A percentile compares a stretch with the other conserved stretches of the same genome.
Conservation (phyloP, 2,888 invertebrate species). For the Acrobasis suavella region DNA sequence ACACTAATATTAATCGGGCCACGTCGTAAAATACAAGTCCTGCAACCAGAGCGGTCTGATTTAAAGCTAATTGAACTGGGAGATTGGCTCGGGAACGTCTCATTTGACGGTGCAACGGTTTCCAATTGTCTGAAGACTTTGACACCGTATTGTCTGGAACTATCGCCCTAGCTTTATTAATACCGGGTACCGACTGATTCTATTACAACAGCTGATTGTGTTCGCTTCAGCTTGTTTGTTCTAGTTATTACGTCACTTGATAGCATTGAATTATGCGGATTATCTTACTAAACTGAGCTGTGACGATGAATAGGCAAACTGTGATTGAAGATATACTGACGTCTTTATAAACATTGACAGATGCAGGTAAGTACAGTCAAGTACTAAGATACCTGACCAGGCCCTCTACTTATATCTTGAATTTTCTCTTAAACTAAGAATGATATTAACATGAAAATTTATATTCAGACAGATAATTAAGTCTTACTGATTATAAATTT, state of each 20-base stretch:
- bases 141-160: conserved; percentile 55
- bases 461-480: too few relatives aligned
- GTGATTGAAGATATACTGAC: too few relatives aligned
- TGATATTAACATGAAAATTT: too few relatives aligned
- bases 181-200: conserved; percentile 14
- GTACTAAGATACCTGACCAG: too few relatives aligned
- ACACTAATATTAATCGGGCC: conserved; percentile 26
- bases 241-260: not conserved
- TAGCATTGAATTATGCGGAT: not conserved
- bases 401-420: too few relatives aligned
- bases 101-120: conserved; percentile 74
- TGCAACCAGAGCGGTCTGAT: conserved; percentile 56
- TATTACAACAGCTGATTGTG: conserved; percentile 19
- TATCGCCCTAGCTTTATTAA: conserved; percentile 41
- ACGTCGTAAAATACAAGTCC: conserved; percentile 29
- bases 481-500: too few relatives aligned
- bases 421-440: too few relatives aligned
- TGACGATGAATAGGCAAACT: too few relatives aligned
- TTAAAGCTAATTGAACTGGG: conserved; percentile 76
- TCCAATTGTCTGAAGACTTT: conserved; percentile 67
- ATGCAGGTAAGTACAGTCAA: too few relatives aligned
- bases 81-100: conserved; percentile 75
- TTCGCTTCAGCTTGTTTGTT: conserved; percentile 15
- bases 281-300: too few relatives aligned
- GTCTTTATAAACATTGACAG: too few relatives aligned